Conservation (phyloP, 2,113 vertebrate genomes). For the Gasterosteus aculeatus region DNA sequence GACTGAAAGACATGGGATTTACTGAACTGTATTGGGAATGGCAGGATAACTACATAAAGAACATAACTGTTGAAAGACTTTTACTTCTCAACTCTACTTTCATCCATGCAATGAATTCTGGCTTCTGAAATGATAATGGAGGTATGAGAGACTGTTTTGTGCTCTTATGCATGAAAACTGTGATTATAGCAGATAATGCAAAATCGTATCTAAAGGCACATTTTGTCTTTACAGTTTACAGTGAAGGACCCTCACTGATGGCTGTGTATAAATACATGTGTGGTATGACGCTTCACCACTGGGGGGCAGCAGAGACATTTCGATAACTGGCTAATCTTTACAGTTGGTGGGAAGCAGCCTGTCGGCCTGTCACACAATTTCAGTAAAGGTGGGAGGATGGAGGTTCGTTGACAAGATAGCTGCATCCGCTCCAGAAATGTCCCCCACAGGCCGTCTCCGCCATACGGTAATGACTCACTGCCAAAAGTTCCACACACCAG, state of each 20-base stretch:
- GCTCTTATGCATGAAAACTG: too few relatives aligned
- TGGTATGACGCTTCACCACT: slow-evolving; percentile 29
- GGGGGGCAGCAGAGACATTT: slow-evolving; percentile 58
- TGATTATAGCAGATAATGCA: not conserved
- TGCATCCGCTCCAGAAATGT: too few relatives aligned
- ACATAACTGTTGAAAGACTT: not conserved
- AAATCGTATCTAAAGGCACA: not conserved
- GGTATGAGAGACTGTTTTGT: not conserved
- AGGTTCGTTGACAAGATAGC: too few relatives aligned
- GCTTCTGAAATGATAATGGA: not conserved
- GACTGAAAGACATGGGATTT: not conserved
- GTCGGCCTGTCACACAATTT: not conserved
- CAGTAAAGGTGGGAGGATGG: not conserved
- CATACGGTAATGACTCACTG: not conserved
- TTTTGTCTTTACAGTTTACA: not conserved
- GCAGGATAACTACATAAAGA: not conserved
- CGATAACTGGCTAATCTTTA: not conserved
- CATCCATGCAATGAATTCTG: not conserved
- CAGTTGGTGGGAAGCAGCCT: not conserved
- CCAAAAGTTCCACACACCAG: not conserved
- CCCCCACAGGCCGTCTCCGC: not conserved
- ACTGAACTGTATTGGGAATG: too few relatives aligned
- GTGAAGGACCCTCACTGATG: not conserved
- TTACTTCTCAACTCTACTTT: not conserved
- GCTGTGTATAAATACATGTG: not conserved